Evolutionary conservation across 2,797 vertebrate species (phyloP), one percentile per base, ranked within the genome.

Genomic region (Xenentodon cancila): DNA sequence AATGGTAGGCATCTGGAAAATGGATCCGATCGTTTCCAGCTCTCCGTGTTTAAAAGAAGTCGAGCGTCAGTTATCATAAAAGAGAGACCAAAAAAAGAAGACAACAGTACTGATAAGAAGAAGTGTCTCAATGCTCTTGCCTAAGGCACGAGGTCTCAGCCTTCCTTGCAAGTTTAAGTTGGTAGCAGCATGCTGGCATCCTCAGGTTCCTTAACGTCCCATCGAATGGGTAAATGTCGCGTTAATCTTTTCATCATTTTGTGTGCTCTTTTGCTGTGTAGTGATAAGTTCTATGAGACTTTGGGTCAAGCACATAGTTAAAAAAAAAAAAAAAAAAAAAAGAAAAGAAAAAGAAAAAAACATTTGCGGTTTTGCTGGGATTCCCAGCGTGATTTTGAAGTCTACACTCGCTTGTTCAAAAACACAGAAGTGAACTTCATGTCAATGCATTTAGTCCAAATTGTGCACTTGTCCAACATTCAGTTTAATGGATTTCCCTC

Each of bases 131-230:
- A 34, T 54, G 53, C 59, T 82, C 57, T 71, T 79, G 63, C 67
- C 64, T 72, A 71, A 69, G 72, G 54, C 63, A 80, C 74, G 47
- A 52, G 21, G 75, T 85, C 61, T 76, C 76, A 70, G 67, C 79
- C 74, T 79, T 80, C 64, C 65, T 67, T 68, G 82, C 71, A 17
- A 52, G 22, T 77, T 77, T 45, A 53, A 75, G 72, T 74, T 64
- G 53, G 72, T 80, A 82, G 82, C 84, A 88, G 68, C 71, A 80
- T 59, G 77, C 73, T 82, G 79, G 71, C 81, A 87, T 84, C 82
- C 86, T 91, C 88, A 90, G 87, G 89, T 87, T 90, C 79, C 80
- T 85, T 63, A 53, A 58, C 82, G 84, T 84, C 72, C 75, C 73
- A 71, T 46, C 16, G 59, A 58, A 52, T 83, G 73, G 76, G 34